Evolutionary conservation across 2,113 vertebrate genomes (phyloP).

Genomic region (Clarias macrocephalus): DNA sequence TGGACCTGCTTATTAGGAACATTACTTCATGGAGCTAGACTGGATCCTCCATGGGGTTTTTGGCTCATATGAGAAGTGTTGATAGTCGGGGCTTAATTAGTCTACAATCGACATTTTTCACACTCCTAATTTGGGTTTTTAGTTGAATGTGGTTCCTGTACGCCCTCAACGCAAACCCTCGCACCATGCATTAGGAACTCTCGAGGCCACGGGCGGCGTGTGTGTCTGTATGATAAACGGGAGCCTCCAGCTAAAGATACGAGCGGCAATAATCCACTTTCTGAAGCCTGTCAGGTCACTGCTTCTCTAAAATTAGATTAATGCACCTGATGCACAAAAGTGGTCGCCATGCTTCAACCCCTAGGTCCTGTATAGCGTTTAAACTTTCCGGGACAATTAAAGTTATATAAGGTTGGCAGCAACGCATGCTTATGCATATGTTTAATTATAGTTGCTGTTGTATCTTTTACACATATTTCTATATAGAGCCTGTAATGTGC

Average conservation of each 20-base stretch:
- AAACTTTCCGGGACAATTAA: slow-evolving; percentile 65
- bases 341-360: slow-evolving; percentile 62
- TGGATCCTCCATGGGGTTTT: slow-evolving; percentile 21
- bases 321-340: slow-evolving; percentile 70
- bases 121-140: neutral
- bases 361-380: slow-evolving; percentile 41
- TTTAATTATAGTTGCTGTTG: neutral
- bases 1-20: slow-evolving; percentile 31
- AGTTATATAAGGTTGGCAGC: slow-evolving; percentile 58
- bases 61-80: slow-evolving; percentile 1
- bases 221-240: slow-evolving; percentile 55
- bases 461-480: neutral
- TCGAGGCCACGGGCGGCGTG: slow-evolving; percentile 11
- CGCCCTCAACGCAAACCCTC: neutral
- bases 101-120: slow-evolving; percentile 7
- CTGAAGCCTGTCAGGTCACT: slow-evolving; percentile 61
- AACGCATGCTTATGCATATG: slow-evolving; percentile 5
- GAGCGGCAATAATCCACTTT: slow-evolving; percentile 65
- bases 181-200: too few relatives aligned
- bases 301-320: slow-evolving; percentile 75
- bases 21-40: slow-evolving; percentile 33
- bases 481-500: neutral
- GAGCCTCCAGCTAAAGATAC: slow-evolving; percentile 66
- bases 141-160: neutral
- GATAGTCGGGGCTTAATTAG: slow-evolving; percentile 8